Evolutionary conservation across 1,140 invertebrate species (phyloP).

Genomic region (Drosophila erecta): DNA sequence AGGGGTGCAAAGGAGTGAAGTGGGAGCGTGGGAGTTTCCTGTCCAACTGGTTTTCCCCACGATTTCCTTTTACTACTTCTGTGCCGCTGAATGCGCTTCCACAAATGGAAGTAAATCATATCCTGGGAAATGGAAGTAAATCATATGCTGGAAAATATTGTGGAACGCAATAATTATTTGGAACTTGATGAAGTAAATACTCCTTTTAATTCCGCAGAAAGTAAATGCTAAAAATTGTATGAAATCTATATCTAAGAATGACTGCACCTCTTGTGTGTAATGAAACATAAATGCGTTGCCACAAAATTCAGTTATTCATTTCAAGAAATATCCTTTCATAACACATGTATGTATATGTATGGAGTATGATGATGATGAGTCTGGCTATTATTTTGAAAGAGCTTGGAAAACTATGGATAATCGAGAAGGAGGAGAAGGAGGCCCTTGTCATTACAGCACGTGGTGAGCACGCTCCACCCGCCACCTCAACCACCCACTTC

Average conservation of each 20-base stretch:
- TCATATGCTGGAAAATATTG: background rate
- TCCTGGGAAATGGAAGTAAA: no score
- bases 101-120: no score
- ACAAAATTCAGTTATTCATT: background rate
- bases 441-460: background rate
- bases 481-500: slow-evolving; percentile 10
- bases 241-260: no score
- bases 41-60: slow-evolving; percentile 36
- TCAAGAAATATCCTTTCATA: no score
- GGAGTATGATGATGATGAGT: no score
- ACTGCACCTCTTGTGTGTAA: background rate
- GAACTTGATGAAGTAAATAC: background rate
- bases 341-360: no score
- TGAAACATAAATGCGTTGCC: background rate
- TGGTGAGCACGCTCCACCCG: background rate
- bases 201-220: background rate
- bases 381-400: no score
- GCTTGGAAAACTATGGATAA: no score
- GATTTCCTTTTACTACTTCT: slow-evolving; percentile 16
- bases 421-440: no score
- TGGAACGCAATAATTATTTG: background rate
- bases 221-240: no score
- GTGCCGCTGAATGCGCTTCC: slow-evolving; percentile 11
- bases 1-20: slow-evolving; percentile 29
- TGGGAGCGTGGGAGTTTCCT: slow-evolving; percentile 66